Conservation (phyloP, 2,888 invertebrate species). For the Sminthurides aquaticus region DNA sequence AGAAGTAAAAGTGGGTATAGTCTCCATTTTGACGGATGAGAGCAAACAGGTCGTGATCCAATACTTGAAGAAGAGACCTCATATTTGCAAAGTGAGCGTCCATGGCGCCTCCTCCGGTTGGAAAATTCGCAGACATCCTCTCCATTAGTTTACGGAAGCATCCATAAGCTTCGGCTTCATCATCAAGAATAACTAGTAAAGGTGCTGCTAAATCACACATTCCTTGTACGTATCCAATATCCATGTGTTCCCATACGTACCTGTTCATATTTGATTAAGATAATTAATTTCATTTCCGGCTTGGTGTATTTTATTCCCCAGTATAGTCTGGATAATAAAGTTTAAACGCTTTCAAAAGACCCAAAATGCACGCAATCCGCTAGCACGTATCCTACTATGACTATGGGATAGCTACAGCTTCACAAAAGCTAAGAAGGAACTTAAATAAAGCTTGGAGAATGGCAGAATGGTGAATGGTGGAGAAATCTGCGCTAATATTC, state of each 20-base stretch:
- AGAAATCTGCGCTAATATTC: too few relatives aligned
- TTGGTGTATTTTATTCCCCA: too few relatives aligned
- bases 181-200: constrained; percentile 80
- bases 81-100: constrained; percentile 93
- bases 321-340: too few relatives aligned
- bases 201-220: constrained; percentile 96
- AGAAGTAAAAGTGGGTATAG: constrained; percentile 95
- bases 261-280: constrained; percentile 50
- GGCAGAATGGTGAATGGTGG: too few relatives aligned
- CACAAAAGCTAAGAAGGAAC: too few relatives aligned
- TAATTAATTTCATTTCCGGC: too few relatives aligned
- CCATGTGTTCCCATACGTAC: constrained; percentile 94
- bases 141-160: constrained; percentile 87
- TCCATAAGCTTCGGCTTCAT: constrained; percentile 83
- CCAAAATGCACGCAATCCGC: neutral
- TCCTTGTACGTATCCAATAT: constrained; percentile 92
- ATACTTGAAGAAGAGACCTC: constrained; percentile 63
- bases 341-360: neutral
- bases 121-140: constrained; percentile 83
- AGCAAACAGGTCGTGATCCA: constrained; percentile 88
- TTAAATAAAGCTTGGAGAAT: too few relatives aligned
- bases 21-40: constrained; percentile 91
- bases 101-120: constrained; percentile 84
- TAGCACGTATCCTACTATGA: too few relatives aligned
- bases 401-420: too few relatives aligned